Evolutionary conservation across 2,113 vertebrate genomes (phyloP).

Genomic region (Lanius collurio): DNA sequence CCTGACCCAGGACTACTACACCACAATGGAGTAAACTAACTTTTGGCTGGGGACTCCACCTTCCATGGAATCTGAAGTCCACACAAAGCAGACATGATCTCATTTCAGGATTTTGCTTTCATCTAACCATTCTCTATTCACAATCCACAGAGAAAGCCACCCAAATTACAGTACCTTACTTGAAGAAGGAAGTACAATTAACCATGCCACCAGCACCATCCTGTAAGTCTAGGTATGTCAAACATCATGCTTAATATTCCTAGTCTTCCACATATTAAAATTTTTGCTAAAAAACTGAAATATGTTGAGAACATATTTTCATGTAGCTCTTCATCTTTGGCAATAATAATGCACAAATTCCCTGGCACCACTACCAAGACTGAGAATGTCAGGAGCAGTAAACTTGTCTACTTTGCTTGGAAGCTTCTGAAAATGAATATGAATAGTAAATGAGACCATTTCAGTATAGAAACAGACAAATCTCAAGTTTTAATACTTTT

Average conservation of each 20-base stretch:
- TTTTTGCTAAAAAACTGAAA: neutral
- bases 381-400: neutral
- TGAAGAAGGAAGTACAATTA: neutral
- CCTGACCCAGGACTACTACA: neutral
- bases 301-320: constrained; percentile 25
- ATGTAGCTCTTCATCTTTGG: constrained; percentile 4
- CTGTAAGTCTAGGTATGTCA: neutral
- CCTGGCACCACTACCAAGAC: constrained; percentile 2
- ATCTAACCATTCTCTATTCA: neutral
- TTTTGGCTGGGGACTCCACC: neutral
- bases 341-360: constrained; percentile 12
- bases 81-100: constrained; percentile 46
- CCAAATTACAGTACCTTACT: neutral
- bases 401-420: neutral
- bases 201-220: neutral
- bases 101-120: constrained; percentile 33
- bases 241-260: neutral
- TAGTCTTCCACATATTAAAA: neutral
- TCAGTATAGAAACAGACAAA: neutral
- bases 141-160: neutral
- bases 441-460: neutral
- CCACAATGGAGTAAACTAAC: neutral
- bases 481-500: neutral
- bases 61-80: neutral
- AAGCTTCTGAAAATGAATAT: neutral